Percentiles rank a stretch among this genome's conserved stretches.
Evolutionary conservation across 2,888 invertebrate species (phyloP).

Genomic region (Agrilus cyanescens): DNA sequence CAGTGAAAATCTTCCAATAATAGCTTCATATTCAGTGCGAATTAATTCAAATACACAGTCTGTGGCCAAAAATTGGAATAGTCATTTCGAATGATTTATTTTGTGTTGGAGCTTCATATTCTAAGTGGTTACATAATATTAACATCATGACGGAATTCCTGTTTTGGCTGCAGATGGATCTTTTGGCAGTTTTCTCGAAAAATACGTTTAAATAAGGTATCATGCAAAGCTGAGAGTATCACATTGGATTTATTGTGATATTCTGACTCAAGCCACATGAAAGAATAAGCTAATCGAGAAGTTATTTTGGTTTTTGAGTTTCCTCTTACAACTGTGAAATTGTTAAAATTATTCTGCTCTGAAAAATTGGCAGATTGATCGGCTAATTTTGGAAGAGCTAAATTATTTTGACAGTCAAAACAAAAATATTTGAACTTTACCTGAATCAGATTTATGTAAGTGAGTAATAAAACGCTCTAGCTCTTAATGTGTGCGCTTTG

Average conservation of each 20-base stretch:
- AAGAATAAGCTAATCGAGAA: slow-evolving; percentile 4
- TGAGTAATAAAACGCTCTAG: too few species aligned
- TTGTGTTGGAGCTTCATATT: not conserved
- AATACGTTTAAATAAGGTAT: not conserved
- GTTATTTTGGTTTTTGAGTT: slow-evolving; percentile 3
- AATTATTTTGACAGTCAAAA: slow-evolving; percentile 10
- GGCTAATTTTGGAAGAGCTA: slow-evolving; percentile 7
- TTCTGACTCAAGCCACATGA: slow-evolving; percentile 3
- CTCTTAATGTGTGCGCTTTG: too few species aligned
- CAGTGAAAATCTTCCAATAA: too few species aligned
- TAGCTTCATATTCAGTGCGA: too few species aligned
- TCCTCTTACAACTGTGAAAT: slow-evolving; percentile 5
- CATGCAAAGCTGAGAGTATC: slow-evolving; percentile 6
- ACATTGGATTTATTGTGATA: slow-evolving; percentile 5
- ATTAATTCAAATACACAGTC: too few species aligned
- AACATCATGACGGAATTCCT: slow-evolving; percentile 2
- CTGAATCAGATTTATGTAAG: too few species aligned
- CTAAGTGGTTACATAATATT: not conserved
- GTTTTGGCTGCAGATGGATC: not conserved
- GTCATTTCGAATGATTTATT: not conserved
- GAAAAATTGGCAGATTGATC: slow-evolving; percentile 8
- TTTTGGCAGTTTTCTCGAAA: not conserved
- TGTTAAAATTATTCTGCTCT: slow-evolving; percentile 7
- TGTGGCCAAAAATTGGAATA: too few species aligned
- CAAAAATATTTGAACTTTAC: too few species aligned